Base-by-base conservation (phyloP, 1,140 invertebrate genomes). In the Pogonomyrmex barbatus region DNA sequence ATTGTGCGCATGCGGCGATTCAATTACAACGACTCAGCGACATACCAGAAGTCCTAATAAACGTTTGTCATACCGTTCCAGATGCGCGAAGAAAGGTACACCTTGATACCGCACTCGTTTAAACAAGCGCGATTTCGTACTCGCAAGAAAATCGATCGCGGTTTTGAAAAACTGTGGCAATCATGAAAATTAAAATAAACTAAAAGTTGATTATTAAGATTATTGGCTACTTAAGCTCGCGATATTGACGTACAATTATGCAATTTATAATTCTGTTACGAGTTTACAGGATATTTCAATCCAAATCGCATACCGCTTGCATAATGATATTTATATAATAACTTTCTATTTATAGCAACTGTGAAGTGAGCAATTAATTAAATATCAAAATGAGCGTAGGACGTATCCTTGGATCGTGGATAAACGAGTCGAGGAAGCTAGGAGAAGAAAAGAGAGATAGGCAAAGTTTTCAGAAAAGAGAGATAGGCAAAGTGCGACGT, bases 11-110 rank as follows among this genome's bases (percentile, higher is more conserved):
- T 60, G 81, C 17, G 71, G n/a, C 65, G 12, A 9, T 33, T 70
- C 62, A 54, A 91, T 91, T 85, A 89, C 68, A 71, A 71, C 77
- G 63, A 86, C 82, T 78, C 71, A 65, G 42, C 39, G 67, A 83
- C 77, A 60, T 39, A 77, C 39, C 77, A 30, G 78, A 54, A 60
- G 71, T 47, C 60, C 63, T 54, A 62, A 30, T 62, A 73, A 89
- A 85, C 75, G 79, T 70, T 82, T 58, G 45, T 77, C 42, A 39
- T 58, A n/a, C 14, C 24, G 39, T 62, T 36, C 45, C 87, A 82
- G 87, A 89, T 81, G 85, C 76, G 3, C 12, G 54, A 42, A 86
- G 83, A 86, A 89, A 89, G 87, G 88, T 89, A 86, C 36, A 54
- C 9, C 71, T 73, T 71, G 12, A 30, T 54, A 47, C 14, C 56